These are phyloP conservation scores for Drosophila nr. perissopoda DNA, from an alignment of 2,888 invertebrate species.

Conservation along the genomic window DNA sequence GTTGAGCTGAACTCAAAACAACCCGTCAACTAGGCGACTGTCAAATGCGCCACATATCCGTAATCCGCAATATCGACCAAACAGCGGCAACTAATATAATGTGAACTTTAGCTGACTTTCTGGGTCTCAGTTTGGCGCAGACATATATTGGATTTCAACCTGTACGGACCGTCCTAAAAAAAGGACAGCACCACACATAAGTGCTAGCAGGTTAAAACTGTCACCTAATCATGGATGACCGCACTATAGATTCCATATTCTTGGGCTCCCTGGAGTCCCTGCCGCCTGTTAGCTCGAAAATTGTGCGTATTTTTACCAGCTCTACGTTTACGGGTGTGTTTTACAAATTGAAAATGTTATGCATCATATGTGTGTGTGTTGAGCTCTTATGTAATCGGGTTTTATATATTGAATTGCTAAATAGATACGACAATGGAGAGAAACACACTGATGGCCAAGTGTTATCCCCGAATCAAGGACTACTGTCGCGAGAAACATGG, in stretches of 20 bases:
- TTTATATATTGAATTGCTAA: slow-evolving; percentile 1
- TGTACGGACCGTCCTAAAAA: slow-evolving; percentile 43
- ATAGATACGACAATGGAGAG: slow-evolving; percentile 98
- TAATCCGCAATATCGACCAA: slow-evolving; percentile 71
- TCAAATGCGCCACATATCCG: slow-evolving; percentile 70
- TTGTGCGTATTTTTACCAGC: slow-evolving; percentile 98
- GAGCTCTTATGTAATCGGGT: slow-evolving; percentile 54
- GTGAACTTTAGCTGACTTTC: slow-evolving; percentile 71
- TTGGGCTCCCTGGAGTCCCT: slow-evolving; percentile 93
- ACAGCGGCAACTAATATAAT: slow-evolving; percentile 58
- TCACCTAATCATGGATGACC: slow-evolving; percentile 91
- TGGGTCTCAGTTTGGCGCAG: slow-evolving; percentile 62
- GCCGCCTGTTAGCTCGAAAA: slow-evolving; percentile 98
- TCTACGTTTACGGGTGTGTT: slow-evolving; percentile 97
- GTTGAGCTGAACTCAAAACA: slow-evolving; percentile 70
- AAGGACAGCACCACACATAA: slow-evolving; percentile 1
- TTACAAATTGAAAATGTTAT: neutral
- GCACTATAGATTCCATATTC: slow-evolving; percentile 95
- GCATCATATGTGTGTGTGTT: slow-evolving; percentile 31
- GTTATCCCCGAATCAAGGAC: slow-evolving; percentile 98
- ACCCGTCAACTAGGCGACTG: slow-evolving; percentile 78
- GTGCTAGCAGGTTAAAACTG: neutral
- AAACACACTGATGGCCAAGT: slow-evolving; percentile 98
- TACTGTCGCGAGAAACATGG: slow-evolving; percentile 99
- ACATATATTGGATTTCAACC: slow-evolving; percentile 66